Percentiles rank a stretch among this genome's conserved stretches.
phyloP scores from a whole-genome alignment of 1,140 invertebrate species.

The Drosophila asahinai region DNA sequence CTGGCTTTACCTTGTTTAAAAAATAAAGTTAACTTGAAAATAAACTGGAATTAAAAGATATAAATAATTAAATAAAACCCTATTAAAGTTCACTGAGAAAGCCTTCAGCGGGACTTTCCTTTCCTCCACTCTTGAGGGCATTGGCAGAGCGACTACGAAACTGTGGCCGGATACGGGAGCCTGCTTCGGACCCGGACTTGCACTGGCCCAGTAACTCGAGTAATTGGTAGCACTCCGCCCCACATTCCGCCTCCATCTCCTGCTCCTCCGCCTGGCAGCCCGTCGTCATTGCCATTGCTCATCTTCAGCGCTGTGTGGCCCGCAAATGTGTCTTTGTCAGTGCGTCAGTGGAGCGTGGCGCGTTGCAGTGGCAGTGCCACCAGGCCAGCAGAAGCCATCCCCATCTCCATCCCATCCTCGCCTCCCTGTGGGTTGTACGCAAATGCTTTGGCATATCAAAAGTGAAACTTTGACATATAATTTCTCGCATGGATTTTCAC shows the following conservation, averaged over 20 bases:
- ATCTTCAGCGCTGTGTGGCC: conserved; percentile 42
- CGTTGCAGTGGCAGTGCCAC: conserved; percentile 28
- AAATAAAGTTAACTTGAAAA: not conserved
- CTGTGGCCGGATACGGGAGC: conserved; percentile 47
- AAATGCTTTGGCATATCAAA: conserved; percentile 79
- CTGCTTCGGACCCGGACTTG: conserved; percentile 23
- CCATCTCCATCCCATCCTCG: too few relatives aligned
- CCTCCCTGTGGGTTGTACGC: conserved; percentile 15
- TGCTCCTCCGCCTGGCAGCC: conserved; percentile 8
- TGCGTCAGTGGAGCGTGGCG: conserved; percentile 72
- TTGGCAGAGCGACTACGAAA: conserved; percentile 9
- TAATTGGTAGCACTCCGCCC: conserved; percentile 62
- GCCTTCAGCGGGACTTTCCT: not conserved
- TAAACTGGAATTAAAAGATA: not conserved
- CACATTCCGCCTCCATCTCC: not conserved
- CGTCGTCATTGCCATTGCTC: conserved; percentile 39
- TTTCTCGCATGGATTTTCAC: conserved; percentile 82
- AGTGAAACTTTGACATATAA: conserved; percentile 83
- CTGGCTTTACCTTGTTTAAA: too few relatives aligned
- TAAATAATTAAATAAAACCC: not conserved
- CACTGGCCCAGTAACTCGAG: conserved; percentile 71
- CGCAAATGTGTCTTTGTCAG: conserved; percentile 77
- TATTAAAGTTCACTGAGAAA: not conserved
- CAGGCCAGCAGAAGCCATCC: conserved; percentile 16
- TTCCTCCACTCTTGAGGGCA: conserved; percentile 2